phyloP scores from a whole-genome alignment of 2,113 vertebrate species.

The Trachemys scripta region DNA sequence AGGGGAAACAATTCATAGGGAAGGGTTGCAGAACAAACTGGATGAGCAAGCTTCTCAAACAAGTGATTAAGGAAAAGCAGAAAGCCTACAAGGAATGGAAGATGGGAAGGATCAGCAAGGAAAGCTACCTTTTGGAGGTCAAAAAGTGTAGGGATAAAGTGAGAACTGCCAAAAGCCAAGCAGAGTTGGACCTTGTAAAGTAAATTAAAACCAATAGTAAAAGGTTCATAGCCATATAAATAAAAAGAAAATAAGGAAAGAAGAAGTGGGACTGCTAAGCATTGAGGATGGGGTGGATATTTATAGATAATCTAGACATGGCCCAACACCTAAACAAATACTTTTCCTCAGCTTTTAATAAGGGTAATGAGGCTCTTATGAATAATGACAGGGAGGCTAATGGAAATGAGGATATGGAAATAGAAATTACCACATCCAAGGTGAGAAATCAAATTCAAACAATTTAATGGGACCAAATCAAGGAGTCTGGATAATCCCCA shows the following conservation, averaged over 20 bases:
- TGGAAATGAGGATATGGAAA: too few species aligned
- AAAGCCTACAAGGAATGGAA: not conserved
- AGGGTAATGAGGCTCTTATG: not conserved
- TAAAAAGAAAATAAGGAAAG: not conserved
- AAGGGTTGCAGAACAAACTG: too few species aligned
- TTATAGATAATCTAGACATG: not conserved
- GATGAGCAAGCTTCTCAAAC: too few species aligned
- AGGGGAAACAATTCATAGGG: too few species aligned
- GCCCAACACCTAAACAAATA: not conserved
- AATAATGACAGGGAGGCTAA: too few species aligned
- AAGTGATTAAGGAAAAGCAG: not conserved
- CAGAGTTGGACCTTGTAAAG: too few species aligned
- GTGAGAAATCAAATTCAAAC: conserved; percentile 12
- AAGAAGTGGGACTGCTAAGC: not conserved
- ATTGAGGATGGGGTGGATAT: not conserved
- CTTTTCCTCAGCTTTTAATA: too few species aligned
- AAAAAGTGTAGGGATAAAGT: too few species aligned
- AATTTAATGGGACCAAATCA: conserved; percentile 9
- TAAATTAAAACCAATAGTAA: too few species aligned
- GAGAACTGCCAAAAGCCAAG: too few species aligned
- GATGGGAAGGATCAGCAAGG: too few species aligned
- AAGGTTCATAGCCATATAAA: too few species aligned
- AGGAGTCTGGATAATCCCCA: not conserved
- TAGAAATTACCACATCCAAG: conserved; percentile 13
- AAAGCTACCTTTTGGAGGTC: not conserved